Conservation (phyloP, 2,888 invertebrate species). For the Melitaea athalia region DNA sequence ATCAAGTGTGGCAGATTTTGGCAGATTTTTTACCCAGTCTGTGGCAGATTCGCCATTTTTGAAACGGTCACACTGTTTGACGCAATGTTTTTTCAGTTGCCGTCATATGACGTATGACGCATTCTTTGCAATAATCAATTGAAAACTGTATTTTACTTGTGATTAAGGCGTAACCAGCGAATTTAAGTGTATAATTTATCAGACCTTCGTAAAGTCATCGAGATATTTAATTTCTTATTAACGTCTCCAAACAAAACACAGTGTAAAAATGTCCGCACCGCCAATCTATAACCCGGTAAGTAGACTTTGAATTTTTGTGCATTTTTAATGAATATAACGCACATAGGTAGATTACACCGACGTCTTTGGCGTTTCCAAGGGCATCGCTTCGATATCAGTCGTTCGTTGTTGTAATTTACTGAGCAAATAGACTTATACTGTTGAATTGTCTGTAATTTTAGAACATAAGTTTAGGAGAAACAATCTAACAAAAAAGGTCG, state of each 20-base stretch:
- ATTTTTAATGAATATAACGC: conserved; percentile 35
- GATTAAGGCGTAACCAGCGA: conserved; percentile 57
- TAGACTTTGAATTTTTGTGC: conserved; percentile 37
- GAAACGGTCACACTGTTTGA: too few relatives aligned
- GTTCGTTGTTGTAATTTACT: conserved; percentile 11
- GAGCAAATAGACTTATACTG: conserved; percentile 23
- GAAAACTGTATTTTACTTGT: conserved; percentile 50
- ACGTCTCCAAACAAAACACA: conserved; percentile 12
- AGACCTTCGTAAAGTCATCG: conserved; percentile 17
- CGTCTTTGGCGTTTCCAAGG: conserved; percentile 60
- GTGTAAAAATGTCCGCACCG: conserved; percentile 59
- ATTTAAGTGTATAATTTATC: conserved; percentile 47
- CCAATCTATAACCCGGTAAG: conserved; percentile 74
- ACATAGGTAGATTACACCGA: conserved; percentile 37
- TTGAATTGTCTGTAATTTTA: neutral
- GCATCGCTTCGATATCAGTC: conserved; percentile 44
- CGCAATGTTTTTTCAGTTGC: conserved; percentile 25
- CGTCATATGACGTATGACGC: conserved; percentile 72
- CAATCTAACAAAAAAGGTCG: neutral
- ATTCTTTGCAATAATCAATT: conserved; percentile 53
- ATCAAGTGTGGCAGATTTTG: too few relatives aligned
- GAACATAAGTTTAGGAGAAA: neutral
- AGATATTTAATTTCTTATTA: conserved; percentile 5
- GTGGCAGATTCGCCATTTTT: too few relatives aligned
- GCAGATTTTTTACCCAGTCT: too few relatives aligned